Percentiles rank a stretch among this genome's conserved stretches.
These are phyloP conservation scores for Sebastes diploproa DNA, from an alignment of 2,797 vertebrate species.

Conservation along the genomic window DNA sequence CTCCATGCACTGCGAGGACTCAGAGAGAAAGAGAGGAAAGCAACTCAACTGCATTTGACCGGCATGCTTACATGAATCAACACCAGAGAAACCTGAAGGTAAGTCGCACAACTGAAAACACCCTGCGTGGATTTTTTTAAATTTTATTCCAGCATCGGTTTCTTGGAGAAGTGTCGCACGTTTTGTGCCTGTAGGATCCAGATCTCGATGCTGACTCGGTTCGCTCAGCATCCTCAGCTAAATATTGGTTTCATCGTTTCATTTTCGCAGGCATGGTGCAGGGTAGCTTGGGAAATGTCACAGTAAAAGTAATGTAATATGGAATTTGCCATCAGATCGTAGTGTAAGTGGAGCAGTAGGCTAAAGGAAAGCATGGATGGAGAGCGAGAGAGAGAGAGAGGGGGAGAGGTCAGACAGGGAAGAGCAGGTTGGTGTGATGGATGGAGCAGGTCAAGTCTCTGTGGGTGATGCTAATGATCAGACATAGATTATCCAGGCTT, in stretches of 20 bases:
- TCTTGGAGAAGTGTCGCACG: constrained; percentile 33
- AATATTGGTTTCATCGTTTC: neutral
- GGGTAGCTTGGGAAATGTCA: neutral
- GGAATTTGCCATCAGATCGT: neutral
- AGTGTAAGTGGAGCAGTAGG: constrained; percentile 8
- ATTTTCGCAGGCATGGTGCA: neutral
- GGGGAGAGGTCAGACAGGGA: constrained; percentile 43
- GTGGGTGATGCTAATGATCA: constrained; percentile 59
- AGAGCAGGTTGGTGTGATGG: constrained; percentile 55
- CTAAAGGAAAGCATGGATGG: neutral
- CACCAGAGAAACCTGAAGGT: constrained; percentile 49
- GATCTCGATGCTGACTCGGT: constrained; percentile 19
- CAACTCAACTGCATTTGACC: constrained; percentile 31
- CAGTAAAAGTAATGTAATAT: neutral
- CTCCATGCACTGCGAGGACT: constrained; percentile 17
- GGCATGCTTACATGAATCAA: constrained; percentile 30
- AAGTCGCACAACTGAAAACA: constrained; percentile 30
- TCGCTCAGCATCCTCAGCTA: neutral
- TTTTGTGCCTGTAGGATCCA: neutral
- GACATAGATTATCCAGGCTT: constrained; percentile 64
- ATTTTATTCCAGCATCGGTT: neutral
- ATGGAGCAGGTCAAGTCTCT: constrained; percentile 63
- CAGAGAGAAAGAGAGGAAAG: constrained; percentile 18
- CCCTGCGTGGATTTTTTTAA: neutral
- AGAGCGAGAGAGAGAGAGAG: neutral